Base-by-base conservation (phyloP, 92 coral and sea anemone species). In the Pocillopora grandis region DNA sequence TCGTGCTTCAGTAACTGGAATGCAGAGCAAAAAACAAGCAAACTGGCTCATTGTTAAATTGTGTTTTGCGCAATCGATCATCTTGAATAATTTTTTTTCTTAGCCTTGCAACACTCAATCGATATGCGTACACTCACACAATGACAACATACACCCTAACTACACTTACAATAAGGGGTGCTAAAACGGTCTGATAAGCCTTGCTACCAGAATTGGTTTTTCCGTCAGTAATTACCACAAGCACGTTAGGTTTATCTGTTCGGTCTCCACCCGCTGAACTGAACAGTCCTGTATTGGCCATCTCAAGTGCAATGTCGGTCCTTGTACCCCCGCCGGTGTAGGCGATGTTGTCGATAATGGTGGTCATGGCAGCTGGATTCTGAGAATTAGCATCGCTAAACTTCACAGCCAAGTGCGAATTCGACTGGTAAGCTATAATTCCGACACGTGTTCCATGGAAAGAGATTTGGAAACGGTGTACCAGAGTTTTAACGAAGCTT, bases 251-350 rank as follows among this genome's bases (percentile, higher is more conserved):
- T 78, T 75, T 84, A 57, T 82, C 86, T 16, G 78, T 56, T 27
- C 87, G 90, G 76, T 88, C 86, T 49, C 93, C 93, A 14, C 93
- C 93, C 20, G 77, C 61, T 12, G 85, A 17, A 18, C 90, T 80
- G 55, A 78, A 90, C 67, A 90, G 82, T 15, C 59, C 86, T 36
- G 69, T 65, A 69, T 87, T 90, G n/a, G 93, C 93, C 78, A 72
- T 76, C 35, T 27, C 16, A 10, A 90, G 81, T 57, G 93, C 93
- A 36, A 11, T 27, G 60, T 90, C 93, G 0, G 93, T 90, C 4
- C 93, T 88, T 17, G 93, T 90, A 21, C 93, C 93, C 9, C 93
- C 93, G 1, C 86, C 71, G 52, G 73, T 62, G 83, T 90, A 90
- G 5, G 35, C 18, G 37, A 90, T 90, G 17, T 57, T 58, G 78